phyloP scores from a whole-genome alignment of 2,888 invertebrate genomes.

The Acrobasis suavella region DNA sequence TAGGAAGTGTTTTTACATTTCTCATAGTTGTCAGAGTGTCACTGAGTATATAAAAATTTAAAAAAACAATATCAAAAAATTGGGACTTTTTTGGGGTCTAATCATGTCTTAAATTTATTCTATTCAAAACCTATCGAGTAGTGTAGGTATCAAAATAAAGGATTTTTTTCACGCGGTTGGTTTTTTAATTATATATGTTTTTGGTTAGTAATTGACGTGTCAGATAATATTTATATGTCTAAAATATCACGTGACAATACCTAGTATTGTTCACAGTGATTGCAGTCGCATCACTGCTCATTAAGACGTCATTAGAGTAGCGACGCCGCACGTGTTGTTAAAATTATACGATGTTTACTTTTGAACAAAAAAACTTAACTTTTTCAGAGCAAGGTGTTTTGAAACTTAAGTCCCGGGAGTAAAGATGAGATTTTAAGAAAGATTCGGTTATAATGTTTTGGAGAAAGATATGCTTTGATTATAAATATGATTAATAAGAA shows the following conservation, averaged over 20 bases:
- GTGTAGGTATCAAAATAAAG: no score
- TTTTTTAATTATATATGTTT: no score
- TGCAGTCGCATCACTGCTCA: constrained; percentile 12
- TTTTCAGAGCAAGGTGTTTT: neutral
- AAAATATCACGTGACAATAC: neutral
- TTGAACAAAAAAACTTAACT: constrained; percentile 6
- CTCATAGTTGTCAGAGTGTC: no score
- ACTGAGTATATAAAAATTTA: no score
- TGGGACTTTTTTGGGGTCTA: no score
- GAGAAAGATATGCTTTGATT: neutral
- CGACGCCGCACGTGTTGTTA: constrained; percentile 18
- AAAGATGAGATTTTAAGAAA: neutral
- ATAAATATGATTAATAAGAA: neutral
- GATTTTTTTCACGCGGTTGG: no score
- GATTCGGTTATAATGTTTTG: neutral
- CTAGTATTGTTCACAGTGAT: constrained; percentile 14
- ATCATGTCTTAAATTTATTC: no score
- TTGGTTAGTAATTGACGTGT: no score
- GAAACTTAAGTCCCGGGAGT: neutral
- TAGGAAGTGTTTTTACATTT: no score
- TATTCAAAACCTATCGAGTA: no score
- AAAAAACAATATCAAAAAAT: no score
- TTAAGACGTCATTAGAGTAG: constrained; percentile 20
- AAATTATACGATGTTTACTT: constrained; percentile 1
- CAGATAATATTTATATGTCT: no score